Conservation (phyloP, 2,797 vertebrate genomes). For the Gymnoscopelus braueri region DNA sequence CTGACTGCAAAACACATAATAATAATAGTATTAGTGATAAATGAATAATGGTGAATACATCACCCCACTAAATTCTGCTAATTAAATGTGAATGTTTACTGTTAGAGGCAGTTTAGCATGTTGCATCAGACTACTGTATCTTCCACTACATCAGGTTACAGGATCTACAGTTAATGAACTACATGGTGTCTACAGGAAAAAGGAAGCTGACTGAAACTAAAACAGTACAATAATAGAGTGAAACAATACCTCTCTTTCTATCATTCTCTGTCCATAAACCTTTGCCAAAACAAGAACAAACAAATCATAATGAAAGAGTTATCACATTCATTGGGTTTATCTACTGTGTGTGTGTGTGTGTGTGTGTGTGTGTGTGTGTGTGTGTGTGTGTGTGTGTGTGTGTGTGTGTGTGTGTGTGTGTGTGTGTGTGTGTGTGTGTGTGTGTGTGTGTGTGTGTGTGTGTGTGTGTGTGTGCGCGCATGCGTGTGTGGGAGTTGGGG, state of each 20-base stretch:
- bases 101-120: too few species aligned
- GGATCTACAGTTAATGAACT: background rate
- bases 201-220: slow-evolving; percentile 3
- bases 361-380: background rate
- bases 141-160: background rate
- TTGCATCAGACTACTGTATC: background rate
- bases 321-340: too few species aligned
- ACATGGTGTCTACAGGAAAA: background rate
- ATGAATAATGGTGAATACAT: background rate
- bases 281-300: slow-evolving; percentile 18
- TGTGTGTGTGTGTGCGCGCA: background rate
- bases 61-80: background rate
- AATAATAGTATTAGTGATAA: too few species aligned
- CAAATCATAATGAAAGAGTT: background rate
- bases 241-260: slow-evolving; percentile 75
- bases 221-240: background rate
- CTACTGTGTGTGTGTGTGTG: background rate
- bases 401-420: background rate
- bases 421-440: background rate
- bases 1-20: background rate
- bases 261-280: slow-evolving; percentile 77
- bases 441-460: background rate
- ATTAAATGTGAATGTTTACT: too few species aligned
- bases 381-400: background rate
- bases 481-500: background rate